Conservation (phyloP, 2,113 vertebrate genomes). For the Dasyornis broadbenti region DNA sequence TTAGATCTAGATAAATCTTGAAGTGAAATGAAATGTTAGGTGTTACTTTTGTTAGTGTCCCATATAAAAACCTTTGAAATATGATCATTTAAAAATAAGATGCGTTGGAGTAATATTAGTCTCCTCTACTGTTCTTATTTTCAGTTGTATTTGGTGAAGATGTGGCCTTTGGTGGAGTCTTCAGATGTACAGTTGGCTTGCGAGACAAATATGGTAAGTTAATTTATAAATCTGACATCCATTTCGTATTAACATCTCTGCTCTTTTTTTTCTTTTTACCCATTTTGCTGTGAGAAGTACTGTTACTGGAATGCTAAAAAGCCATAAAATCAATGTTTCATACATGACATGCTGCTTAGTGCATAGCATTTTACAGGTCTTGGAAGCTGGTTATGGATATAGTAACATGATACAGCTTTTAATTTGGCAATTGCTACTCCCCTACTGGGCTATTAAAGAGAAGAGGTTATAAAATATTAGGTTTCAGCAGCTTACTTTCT, state of each 20-base stretch:
- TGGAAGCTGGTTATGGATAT: background rate
- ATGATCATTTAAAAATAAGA: background rate
- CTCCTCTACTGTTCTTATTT: background rate
- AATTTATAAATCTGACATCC: background rate
- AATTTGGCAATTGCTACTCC: background rate
- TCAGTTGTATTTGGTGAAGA: conserved; percentile 97
- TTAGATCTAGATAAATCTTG: background rate
- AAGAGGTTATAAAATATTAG: background rate
- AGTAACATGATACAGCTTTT: background rate
- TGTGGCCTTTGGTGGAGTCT: conserved; percentile 97
- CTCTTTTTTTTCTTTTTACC: background rate
- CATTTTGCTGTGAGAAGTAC: background rate
- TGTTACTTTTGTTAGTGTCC: background rate
- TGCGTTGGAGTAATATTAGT: background rate
- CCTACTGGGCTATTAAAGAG: background rate
- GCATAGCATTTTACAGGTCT: background rate
- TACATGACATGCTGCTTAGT: background rate
- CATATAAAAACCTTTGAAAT: background rate
- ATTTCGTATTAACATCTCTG: background rate
- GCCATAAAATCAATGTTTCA: background rate
- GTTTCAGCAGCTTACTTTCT: background rate
- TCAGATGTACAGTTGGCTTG: conserved; percentile 95
- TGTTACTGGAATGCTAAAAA: background rate
- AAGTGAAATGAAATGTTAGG: background rate
- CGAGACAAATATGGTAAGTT: conserved; percentile 94